Base-by-base conservation (phyloP, 1,140 invertebrate genomes). In the Luehdorfia chinensis region DNA sequence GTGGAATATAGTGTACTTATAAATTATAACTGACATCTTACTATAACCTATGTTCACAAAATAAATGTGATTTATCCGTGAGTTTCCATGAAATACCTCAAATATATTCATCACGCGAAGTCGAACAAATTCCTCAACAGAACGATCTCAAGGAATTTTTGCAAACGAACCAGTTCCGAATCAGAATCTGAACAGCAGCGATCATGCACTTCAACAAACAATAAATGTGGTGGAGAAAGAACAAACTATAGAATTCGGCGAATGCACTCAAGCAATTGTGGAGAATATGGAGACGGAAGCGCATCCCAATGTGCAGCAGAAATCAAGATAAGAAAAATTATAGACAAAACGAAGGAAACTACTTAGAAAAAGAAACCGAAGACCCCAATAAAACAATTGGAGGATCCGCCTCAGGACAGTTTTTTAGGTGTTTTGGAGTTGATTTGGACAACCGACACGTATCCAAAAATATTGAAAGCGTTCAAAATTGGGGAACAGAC, bases 201-300 rank as follows among this genome's bases (percentile, higher is more conserved):
- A n/a, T n/a, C n/a, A n/a, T n/a, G n/a, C n/a, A 30, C 27, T 50
- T 21, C 43, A 32, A 18, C 7, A 27, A 14, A 30, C 30, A 12
- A 31, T 46, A 9, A n/a, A 33, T n/a, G n/a, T 43, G 21, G 30
- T 39, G 7, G 47, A 50, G 12, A 50, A 27, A 4, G 47, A 50
- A 31, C 14, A 16, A 4, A 8, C 9, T n/a, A 27, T 21, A n/a
- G 30, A 43, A 11, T 16, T 50, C 5, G 48, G 48, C 12, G 19
- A 27, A n/a, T 27, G 32, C 6, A 50, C 48, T 9, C 48, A 50
- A 36, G 37, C 21, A 9, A 11, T 50, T 8, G 48, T 50, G 32
- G 48, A 50, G 2, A 30, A 43, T 15, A 50, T 50, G 48, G 37
- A 34, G 19, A 13, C 13, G 18, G 7, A 50, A 14, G 37, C 37